A percentile compares a stretch with the other conserved stretches of the same genome.
These are phyloP conservation scores for Callospermophilus lateralis DNA, from an alignment of 2,113 vertebrate species.

Conservation along the genomic window DNA sequence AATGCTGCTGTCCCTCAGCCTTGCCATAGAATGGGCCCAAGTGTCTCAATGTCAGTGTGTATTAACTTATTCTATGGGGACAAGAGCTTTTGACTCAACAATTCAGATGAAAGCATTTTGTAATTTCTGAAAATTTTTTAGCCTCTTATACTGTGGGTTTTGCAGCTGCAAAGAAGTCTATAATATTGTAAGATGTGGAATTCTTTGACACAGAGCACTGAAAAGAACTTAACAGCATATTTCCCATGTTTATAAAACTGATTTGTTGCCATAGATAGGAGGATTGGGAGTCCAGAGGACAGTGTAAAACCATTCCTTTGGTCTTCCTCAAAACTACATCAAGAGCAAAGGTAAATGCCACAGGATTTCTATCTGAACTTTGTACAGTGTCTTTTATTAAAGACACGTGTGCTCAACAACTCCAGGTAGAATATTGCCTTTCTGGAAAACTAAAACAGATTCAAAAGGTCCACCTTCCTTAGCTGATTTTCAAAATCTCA, in stretches of 20 bases:
- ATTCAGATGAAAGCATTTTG: neutral
- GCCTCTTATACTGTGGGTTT: neutral
- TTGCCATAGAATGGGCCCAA: no score
- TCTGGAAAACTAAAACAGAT: neutral
- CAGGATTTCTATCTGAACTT: neutral
- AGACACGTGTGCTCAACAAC: neutral
- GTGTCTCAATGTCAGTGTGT: neutral
- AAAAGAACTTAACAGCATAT: no score
- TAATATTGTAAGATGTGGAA: neutral
- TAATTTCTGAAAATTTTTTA: neutral
- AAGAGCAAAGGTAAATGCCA: neutral
- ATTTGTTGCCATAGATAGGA: neutral
- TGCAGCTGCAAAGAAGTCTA: neutral
- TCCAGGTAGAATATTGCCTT: neutral
- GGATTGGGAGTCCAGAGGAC: no score
- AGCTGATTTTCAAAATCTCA: neutral
- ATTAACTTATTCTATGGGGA: neutral
- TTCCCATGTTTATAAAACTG: neutral
- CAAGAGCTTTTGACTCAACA: neutral
- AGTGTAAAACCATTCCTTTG: neutral
- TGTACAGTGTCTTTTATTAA: neutral
- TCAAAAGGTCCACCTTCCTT: no score
- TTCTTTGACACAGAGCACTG: neutral
- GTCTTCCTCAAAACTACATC: no score
- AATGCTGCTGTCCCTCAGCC: neutral